Evolutionary conservation across 2,888 invertebrate species (phyloP).

Genomic region (Mesorhabditis belari): DNA sequence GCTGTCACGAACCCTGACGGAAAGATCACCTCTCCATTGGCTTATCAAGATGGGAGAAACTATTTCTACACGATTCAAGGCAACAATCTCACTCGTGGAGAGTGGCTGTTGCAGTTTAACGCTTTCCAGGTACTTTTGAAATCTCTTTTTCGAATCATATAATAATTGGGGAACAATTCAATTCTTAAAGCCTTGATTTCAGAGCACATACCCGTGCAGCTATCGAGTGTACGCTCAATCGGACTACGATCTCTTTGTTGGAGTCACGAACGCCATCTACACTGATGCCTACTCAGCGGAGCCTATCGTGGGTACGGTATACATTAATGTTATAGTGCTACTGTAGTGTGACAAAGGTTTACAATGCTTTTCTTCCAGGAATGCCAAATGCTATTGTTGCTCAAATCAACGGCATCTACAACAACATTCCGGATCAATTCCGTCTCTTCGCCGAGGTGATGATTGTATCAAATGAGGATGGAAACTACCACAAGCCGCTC

Average conservation of each 20-base stretch:
- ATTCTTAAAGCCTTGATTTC: not conserved
- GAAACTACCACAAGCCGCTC: conserved; percentile 21
- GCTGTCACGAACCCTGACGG: conserved; percentile 33
- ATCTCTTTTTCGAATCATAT: not conserved
- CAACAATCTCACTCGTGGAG: conserved; percentile 14
- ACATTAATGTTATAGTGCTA: not conserved
- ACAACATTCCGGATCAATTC: conserved; percentile 28
- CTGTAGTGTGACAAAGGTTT: no score
- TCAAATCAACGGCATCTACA: conserved; percentile 33
- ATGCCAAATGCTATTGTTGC: conserved; percentile 17
- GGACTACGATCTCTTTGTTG: conserved; percentile 33
- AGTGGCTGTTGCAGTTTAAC: conserved; percentile 11
- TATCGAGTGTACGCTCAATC: conserved; percentile 35
- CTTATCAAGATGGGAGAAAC: conserved; percentile 4
- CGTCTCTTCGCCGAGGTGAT: conserved; percentile 40
- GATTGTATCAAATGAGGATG: conserved; percentile 22
- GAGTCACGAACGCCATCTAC: conserved; percentile 4
- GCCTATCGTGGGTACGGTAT: conserved; percentile 16
- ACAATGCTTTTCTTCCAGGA: not conserved
- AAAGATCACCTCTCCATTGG: conserved; percentile 5
- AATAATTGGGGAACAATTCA: not conserved
- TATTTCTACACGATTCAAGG: conserved; percentile 10
- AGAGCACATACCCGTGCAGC: conserved; percentile 22
- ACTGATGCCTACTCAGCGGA: conserved; percentile 20
- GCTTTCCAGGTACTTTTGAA: conserved; percentile 1